These are phyloP conservation scores for Pollenia amentaria DNA, from an alignment of 2,888 invertebrate species.

Conservation along the genomic window DNA sequence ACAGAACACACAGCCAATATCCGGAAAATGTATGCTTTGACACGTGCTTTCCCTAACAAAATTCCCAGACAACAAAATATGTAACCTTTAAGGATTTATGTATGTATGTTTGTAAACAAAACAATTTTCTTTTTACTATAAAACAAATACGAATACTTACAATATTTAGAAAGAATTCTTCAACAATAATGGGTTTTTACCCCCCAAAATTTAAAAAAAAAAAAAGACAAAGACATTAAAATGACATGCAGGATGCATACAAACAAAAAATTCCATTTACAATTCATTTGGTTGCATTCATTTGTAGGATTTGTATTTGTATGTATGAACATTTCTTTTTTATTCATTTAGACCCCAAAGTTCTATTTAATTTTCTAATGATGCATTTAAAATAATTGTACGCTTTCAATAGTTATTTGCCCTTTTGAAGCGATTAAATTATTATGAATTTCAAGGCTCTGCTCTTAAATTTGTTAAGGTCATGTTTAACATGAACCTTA, in stretches of 20 bases:
- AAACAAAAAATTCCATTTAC: constrained; percentile 31
- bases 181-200: constrained; percentile 23
- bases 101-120: not conserved
- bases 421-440: not conserved
- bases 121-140: not conserved
- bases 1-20: constrained; percentile 36
- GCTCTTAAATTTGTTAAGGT: constrained; percentile 50
- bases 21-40: constrained; percentile 60
- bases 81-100: constrained; percentile 65
- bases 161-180: constrained; percentile 9
- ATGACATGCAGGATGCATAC: constrained; percentile 52
- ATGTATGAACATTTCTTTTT: not conserved
- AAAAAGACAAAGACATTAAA: not conserved
- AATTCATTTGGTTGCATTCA: constrained; percentile 58
- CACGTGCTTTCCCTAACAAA: constrained; percentile 54
- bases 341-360: constrained; percentile 1
- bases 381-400: constrained; percentile 21
- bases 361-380: constrained; percentile 43
- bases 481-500: constrained; percentile 43
- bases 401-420: constrained; percentile 1
- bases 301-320: constrained; percentile 50
- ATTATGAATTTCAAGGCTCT: constrained; percentile 56
- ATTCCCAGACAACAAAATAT: constrained; percentile 26
- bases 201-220: not conserved
- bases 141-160: not conserved